phyloP scores from a whole-genome alignment of 2,888 invertebrate species.

The Cephus spinipes region DNA sequence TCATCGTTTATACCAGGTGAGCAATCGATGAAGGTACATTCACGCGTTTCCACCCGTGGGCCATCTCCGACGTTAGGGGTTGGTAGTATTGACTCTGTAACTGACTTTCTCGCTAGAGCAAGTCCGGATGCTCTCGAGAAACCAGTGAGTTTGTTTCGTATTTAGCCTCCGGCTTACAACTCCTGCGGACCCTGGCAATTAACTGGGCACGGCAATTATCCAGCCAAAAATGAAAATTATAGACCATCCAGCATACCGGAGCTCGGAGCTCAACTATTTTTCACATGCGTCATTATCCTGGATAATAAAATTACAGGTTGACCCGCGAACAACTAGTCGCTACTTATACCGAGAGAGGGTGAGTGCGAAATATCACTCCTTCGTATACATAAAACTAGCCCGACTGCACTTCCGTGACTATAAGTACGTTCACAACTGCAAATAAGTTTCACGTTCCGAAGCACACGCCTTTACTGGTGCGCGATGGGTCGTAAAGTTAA shows the following conservation, averaged over 20 bases:
- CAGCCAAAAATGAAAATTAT: slow-evolving; percentile 59
- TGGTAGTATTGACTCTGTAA: neutral
- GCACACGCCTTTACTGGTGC: neutral
- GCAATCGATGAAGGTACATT: slow-evolving; percentile 2
- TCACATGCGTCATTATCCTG: neutral
- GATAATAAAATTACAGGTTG: slow-evolving; percentile 15
- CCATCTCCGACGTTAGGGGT: neutral
- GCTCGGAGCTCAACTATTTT: slow-evolving; percentile 23
- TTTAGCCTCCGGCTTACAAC: slow-evolving; percentile 31
- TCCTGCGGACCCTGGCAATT: slow-evolving; percentile 46
- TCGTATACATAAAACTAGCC: neutral
- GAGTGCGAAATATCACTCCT: neutral
- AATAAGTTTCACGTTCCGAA: neutral
- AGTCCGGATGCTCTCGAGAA: neutral
- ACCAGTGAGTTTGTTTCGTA: neutral
- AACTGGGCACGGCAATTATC: slow-evolving; percentile 53
- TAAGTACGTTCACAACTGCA: neutral
- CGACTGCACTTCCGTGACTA: neutral
- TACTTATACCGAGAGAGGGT: neutral
- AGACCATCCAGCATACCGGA: slow-evolving; percentile 32
- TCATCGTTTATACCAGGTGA: slow-evolving; percentile 41
- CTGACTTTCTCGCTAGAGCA: neutral
- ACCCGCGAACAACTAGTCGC: neutral
- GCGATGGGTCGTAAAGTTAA: neutral
- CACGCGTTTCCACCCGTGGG: neutral